phyloP scores from a whole-genome alignment of 2,113 vertebrate genomes.

The Cervus canadensis region DNA sequence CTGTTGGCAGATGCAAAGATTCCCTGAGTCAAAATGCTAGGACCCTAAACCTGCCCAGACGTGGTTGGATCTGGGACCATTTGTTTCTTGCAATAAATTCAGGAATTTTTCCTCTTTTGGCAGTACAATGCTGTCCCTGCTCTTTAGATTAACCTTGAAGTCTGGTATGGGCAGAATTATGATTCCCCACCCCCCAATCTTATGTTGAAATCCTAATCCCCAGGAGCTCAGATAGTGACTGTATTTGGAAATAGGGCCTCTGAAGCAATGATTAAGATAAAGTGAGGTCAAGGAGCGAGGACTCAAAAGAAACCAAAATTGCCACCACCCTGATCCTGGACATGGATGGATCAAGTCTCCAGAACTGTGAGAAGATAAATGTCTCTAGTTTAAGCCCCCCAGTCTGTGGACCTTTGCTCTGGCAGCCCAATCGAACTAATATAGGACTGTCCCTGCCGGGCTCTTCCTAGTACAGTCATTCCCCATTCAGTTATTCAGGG shows the following conservation, averaged over 20 bases:
- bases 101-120: neutral
- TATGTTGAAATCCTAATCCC: neutral
- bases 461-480: neutral
- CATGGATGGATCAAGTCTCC: neutral
- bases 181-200: neutral
- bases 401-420: neutral
- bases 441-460: neutral
- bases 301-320: neutral
- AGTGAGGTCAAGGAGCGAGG: neutral
- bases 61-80: neutral
- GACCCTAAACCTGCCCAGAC: neutral
- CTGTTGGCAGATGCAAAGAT: constrained; percentile 42
- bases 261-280: neutral
- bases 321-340: neutral
- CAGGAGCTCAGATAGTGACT: neutral
- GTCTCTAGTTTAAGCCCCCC: neutral
- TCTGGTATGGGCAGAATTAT: neutral
- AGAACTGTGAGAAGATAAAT: neutral
- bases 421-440: neutral
- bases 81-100: constrained; percentile 1
- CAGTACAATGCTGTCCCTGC: neutral
- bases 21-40: constrained; percentile 27
- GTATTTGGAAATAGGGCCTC: neutral
- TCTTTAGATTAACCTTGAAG: neutral
- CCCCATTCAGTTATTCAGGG: neutral